Percentiles rank a stretch among this genome's conserved stretches.
These are phyloP conservation scores for Cryptomyrus ogoouensis DNA, from an alignment of 2,113 vertebrate genomes.

Conservation along the genomic window DNA sequence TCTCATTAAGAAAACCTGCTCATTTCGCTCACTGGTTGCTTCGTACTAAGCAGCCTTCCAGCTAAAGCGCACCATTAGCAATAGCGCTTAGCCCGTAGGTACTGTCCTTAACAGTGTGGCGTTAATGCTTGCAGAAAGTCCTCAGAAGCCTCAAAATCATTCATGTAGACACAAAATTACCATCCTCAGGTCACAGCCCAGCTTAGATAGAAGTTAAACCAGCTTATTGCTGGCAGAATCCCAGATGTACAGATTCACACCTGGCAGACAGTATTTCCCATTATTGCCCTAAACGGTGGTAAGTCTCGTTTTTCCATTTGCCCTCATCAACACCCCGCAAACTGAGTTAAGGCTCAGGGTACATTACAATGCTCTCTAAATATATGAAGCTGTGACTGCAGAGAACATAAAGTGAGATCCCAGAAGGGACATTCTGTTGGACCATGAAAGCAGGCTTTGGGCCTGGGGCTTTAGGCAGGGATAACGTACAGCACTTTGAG, in stretches of 20 bases:
- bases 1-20: background rate
- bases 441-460: background rate
- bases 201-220: background rate
- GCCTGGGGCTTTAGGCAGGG: background rate
- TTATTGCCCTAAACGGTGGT: background rate
- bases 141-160: background rate
- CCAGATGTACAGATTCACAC: background rate
- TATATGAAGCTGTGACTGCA: background rate
- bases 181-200: background rate
- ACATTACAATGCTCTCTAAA: background rate
- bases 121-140: background rate
- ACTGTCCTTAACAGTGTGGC: background rate
- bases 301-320: background rate
- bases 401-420: background rate
- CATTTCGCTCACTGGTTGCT: background rate
- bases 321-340: background rate
- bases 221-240: background rate
- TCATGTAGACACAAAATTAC: background rate
- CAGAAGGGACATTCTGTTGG: background rate
- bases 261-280: background rate
- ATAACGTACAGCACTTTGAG: background rate
- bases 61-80: background rate
- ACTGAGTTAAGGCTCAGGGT: background rate
- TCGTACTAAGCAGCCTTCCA: background rate
- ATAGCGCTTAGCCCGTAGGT: background rate